phyloP scores from a whole-genome alignment of 1,140 invertebrate species.

The Mactra quadrangularis region DNA sequence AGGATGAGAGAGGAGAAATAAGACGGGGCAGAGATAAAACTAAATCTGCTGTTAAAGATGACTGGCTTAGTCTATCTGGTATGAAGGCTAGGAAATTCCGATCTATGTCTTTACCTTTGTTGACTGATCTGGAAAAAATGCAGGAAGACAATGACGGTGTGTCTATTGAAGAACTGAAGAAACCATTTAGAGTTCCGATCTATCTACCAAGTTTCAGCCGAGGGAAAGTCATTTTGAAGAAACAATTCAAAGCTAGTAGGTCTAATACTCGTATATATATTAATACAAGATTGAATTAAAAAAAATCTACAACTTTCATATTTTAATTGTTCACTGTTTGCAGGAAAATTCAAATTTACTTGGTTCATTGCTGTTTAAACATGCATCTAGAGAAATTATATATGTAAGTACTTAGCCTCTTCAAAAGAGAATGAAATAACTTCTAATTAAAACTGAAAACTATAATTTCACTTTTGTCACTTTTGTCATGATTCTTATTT shows the following conservation, averaged over 20 bases:
- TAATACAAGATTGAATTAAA: constrained; percentile 3
- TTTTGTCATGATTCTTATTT: too few species aligned
- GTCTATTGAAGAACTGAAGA: constrained; percentile 21
- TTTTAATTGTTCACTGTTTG: not conserved
- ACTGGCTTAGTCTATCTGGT: not conserved
- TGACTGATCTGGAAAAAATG: constrained; percentile 22
- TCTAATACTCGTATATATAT: not conserved
- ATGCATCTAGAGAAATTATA: too few species aligned
- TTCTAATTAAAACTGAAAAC: too few species aligned
- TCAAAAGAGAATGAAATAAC: too few species aligned
- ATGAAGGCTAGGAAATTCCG: not conserved
- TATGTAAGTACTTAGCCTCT: too few species aligned
- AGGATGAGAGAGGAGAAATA: not conserved
- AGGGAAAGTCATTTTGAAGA: constrained; percentile 41
- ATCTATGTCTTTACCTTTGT: constrained; percentile 41
- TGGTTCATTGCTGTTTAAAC: too few species aligned
- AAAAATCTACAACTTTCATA: not conserved
- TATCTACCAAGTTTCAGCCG: constrained; percentile 23
- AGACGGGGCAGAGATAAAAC: not conserved
- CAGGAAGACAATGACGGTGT: not conserved
- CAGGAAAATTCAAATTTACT: too few species aligned
- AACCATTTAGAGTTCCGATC: constrained; percentile 31
- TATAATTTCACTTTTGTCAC: too few species aligned
- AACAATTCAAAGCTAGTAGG: constrained; percentile 56
- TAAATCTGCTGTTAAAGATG: not conserved